Percentiles rank a stretch among this genome's conserved stretches.
phyloP scores from a whole-genome alignment of 2,797 vertebrate species.

The Hybognathus amarus region DNA sequence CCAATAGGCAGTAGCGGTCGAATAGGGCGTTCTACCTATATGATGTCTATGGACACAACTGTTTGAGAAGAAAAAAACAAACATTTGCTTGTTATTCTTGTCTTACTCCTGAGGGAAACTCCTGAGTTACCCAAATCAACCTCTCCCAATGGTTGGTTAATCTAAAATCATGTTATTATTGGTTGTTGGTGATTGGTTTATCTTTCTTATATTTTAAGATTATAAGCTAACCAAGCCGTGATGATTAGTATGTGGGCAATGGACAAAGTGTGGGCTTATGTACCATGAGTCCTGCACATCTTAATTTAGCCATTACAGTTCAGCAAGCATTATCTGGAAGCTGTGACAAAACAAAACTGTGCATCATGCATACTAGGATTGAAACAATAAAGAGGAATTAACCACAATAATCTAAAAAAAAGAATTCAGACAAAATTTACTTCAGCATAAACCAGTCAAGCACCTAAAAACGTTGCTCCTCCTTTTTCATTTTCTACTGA shows the following conservation, averaged over 20 bases:
- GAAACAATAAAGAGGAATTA: neutral
- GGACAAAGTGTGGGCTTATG: conserved; percentile 8
- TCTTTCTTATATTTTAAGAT: neutral
- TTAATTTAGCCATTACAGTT: conserved; percentile 9
- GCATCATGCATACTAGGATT: neutral
- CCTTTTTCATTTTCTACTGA: neutral
- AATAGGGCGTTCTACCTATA: too few species aligned
- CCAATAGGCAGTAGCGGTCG: too few species aligned
- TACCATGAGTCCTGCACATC: neutral
- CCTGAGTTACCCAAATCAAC: neutral
- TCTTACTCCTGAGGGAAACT: neutral
- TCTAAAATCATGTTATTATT: neutral
- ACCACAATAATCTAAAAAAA: neutral
- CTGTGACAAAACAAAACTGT: neutral
- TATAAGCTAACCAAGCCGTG: neutral
- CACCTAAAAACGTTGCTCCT: neutral
- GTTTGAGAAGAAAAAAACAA: too few species aligned
- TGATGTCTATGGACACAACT: too few species aligned
- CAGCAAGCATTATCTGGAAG: neutral
- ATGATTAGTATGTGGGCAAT: neutral
- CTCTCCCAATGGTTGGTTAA: neutral
- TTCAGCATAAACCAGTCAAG: neutral
- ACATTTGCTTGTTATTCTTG: neutral
- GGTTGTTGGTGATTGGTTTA: neutral
- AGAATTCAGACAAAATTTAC: neutral